These are phyloP conservation scores for Trogon surrucura DNA, from an alignment of 2,113 vertebrate genomes.

Conservation along the genomic window DNA sequence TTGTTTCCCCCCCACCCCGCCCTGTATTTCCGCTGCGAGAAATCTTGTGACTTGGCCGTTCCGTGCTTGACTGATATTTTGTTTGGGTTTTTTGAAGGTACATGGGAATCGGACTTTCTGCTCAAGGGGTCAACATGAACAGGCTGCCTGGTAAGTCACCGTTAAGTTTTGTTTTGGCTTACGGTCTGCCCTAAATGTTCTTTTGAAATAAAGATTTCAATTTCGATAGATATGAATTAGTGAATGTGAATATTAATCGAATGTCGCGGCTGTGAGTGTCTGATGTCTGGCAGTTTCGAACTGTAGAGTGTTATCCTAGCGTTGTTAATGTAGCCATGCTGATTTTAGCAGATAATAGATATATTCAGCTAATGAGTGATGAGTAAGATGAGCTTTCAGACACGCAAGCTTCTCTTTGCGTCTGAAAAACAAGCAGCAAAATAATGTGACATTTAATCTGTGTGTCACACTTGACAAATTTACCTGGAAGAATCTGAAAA, in stretches of 20 bases:
- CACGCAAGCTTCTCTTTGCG: not conserved
- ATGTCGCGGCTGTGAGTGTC: not conserved
- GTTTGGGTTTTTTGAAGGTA: conserved; percentile 83
- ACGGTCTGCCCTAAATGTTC: not conserved
- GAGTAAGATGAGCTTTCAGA: not conserved
- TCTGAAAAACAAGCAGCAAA: not conserved
- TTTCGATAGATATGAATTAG: not conserved
- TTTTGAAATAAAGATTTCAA: not conserved
- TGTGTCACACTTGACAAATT: not conserved
- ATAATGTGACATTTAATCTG: not conserved
- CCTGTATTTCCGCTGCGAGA: not conserved
- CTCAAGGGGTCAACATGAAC: conserved; percentile 99
- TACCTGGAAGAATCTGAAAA: not conserved
- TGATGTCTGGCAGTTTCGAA: not conserved
- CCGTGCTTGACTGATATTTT: conserved; percentile 52
- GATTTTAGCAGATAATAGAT: not conserved
- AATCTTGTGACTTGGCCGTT: not conserved
- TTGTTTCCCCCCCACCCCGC: not conserved
- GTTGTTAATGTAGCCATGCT: not conserved
- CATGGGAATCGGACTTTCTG: conserved; percentile 98
- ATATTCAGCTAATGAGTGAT: not conserved
- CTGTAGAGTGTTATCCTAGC: not conserved
- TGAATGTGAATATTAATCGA: not conserved
- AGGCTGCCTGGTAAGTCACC: conserved; percentile 94
- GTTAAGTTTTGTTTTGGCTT: conserved; percentile 31